Percentiles rank a stretch among this genome's conserved stretches.
These are phyloP conservation scores for Phorcus lineatus DNA, from an alignment of 2,888 invertebrate genomes.

Conservation along the genomic window DNA sequence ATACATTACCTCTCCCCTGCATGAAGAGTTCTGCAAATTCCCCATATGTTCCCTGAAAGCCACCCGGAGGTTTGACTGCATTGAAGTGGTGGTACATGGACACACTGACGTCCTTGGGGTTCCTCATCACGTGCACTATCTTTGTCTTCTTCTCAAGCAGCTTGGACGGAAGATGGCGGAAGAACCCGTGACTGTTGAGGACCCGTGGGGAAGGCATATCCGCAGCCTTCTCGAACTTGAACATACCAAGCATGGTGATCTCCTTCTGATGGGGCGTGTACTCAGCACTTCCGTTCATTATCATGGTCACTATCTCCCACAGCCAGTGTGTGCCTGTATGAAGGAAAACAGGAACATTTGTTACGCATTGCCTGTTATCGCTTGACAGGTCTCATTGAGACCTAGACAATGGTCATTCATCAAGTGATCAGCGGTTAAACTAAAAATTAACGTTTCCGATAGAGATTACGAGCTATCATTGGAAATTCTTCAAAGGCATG, in stretches of 20 bases:
- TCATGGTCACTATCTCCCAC: neutral
- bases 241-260: neutral
- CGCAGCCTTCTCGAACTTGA: neutral
- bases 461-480: too few relatives aligned
- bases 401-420: too few relatives aligned
- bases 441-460: too few relatives aligned
- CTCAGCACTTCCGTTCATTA: neutral
- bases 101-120: neutral
- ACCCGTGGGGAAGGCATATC: neutral
- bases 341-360: too few relatives aligned
- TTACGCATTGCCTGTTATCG: too few relatives aligned
- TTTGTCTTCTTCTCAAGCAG: neutral
- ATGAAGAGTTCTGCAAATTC: neutral
- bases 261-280: neutral
- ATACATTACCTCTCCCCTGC: neutral
- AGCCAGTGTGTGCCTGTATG: neutral
- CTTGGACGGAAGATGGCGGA: neutral
- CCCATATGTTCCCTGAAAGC: neutral
- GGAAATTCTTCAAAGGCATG: too few relatives aligned
- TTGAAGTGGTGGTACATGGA: neutral
- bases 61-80: neutral
- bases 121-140: neutral
- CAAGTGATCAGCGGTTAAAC: too few relatives aligned
- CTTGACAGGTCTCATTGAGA: too few relatives aligned
- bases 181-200: neutral